Conservation (phyloP, 2,113 vertebrate species). For the Odocoileus hemionus region DNA sequence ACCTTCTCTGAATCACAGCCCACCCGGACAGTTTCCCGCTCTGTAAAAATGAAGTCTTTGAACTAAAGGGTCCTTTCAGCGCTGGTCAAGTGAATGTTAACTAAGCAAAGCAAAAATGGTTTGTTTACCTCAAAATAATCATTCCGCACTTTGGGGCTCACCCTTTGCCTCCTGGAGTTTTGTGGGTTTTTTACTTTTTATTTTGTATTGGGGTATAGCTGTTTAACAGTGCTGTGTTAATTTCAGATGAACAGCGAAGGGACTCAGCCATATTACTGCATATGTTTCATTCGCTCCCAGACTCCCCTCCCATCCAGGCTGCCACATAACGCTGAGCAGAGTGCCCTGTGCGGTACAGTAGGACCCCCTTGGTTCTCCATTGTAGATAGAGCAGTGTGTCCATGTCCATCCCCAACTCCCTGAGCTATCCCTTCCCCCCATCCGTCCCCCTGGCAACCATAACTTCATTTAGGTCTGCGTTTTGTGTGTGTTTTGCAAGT, state of each 20-base stretch:
- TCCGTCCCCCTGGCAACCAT: not conserved
- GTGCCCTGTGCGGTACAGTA: fast-evolving
- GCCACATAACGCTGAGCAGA: fast-evolving
- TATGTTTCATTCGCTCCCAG: fast-evolving
- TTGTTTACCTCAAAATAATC: not conserved
- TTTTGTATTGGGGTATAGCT: not conserved
- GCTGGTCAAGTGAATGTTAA: not conserved
- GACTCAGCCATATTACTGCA: fast-evolving
- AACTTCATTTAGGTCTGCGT: not conserved
- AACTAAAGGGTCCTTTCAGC: not conserved
- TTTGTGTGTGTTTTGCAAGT: not conserved
- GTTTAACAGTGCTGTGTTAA: fast-evolving
- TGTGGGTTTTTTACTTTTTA: not conserved
- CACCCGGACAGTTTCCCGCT: not conserved
- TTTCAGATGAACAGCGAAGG: not conserved
- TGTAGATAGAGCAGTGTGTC: not conserved
- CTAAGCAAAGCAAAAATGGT: not conserved
- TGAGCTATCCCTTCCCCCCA: fast-evolving
- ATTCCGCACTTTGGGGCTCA: not conserved
- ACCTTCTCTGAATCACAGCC: no score
- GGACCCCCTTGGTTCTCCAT: not conserved
- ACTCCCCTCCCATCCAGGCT: not conserved
- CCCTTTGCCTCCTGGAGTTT: not conserved
- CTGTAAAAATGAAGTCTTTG: not conserved
- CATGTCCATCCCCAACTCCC: not conserved